Percentiles rank a stretch among this genome's conserved stretches.
phyloP scores from a whole-genome alignment of 2,888 invertebrate species.

The Mythimna lalbum region DNA sequence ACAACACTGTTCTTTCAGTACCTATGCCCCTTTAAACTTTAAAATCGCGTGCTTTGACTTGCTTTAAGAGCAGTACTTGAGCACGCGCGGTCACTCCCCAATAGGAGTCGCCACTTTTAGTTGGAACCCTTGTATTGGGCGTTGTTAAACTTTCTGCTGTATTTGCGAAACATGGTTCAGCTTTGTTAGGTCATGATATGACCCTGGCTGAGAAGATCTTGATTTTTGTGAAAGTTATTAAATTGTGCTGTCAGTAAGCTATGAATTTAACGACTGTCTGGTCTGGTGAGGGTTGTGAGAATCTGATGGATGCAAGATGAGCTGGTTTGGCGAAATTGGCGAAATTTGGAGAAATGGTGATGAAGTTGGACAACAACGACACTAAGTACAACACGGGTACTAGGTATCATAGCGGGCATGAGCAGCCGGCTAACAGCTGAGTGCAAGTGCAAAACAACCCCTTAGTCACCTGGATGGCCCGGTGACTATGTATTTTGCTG shows the following conservation, averaged over 20 bases:
- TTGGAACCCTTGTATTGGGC: slow-evolving; percentile 41
- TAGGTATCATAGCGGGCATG: no score
- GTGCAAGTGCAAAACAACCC: no score
- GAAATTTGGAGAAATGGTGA: no score
- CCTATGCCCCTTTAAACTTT: slow-evolving; percentile 32
- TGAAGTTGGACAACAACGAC: no score
- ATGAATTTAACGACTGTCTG: background rate
- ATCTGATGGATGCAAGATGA: no score
- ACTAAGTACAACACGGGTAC: no score
- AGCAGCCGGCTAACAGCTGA: no score
- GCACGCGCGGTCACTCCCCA: slow-evolving; percentile 61
- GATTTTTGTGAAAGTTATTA: slow-evolving; percentile 9
- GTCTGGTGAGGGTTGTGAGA: no score
- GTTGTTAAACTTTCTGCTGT: slow-evolving; percentile 48
- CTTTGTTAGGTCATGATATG: slow-evolving; percentile 20
- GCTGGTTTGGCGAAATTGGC: no score
- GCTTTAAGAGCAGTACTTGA: slow-evolving; percentile 54
- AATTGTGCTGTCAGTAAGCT: background rate
- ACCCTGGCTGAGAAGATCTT: slow-evolving; percentile 8
- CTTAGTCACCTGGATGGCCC: no score
- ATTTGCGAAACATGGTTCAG: slow-evolving; percentile 46
- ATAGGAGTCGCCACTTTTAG: slow-evolving; percentile 27
- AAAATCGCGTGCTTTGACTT: slow-evolving; percentile 43
- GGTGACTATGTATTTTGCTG: no score
- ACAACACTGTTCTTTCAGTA: slow-evolving; percentile 12